Percentiles rank a stretch among this genome's conserved stretches.
phyloP scores from a whole-genome alignment of 2,113 vertebrate species.

The Vidua macroura region DNA sequence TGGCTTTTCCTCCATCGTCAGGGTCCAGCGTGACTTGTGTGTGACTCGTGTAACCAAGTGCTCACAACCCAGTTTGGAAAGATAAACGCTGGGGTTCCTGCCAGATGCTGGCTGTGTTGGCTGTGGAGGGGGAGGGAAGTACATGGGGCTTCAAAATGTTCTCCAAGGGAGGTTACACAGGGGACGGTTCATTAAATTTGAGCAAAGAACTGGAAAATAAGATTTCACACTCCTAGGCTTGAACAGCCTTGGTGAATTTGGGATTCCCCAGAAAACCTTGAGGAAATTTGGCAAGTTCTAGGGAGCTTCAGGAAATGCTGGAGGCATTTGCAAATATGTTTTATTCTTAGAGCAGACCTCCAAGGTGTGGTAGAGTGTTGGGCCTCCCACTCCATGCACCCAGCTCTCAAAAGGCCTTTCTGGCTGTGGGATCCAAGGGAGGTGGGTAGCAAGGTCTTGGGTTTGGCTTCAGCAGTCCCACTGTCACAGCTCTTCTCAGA shows the following conservation, averaged over 20 bases:
- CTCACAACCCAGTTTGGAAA: neutral
- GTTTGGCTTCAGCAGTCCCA: neutral
- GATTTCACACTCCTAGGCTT: conserved; percentile 76
- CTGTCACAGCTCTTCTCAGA: neutral
- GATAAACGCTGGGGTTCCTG: conserved; percentile 4
- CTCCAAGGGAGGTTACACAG: conserved; percentile 71
- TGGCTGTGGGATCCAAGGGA: neutral
- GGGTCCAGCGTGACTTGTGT: neutral
- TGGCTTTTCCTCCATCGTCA: neutral
- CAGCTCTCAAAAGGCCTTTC: neutral
- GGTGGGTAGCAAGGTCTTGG: neutral
- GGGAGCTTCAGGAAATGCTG: neutral
- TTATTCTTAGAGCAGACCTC: neutral
- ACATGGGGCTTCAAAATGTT: conserved; percentile 65
- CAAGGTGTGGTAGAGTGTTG: neutral
- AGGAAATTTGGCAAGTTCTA: conserved; percentile 5
- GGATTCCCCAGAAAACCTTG: conserved; percentile 45
- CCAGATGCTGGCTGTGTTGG: conserved; percentile 48
- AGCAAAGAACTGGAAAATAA: conserved; percentile 80
- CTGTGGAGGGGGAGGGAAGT: neutral
- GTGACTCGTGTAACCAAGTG: neutral
- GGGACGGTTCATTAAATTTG: conserved; percentile 76
- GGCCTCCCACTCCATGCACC: neutral
- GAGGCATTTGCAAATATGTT: neutral
- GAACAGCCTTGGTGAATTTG: conserved; percentile 52